Base-by-base conservation (phyloP, 37 sponge, comb jelly and placozoan genomes). In the Dysidea cf. avara region DNA sequence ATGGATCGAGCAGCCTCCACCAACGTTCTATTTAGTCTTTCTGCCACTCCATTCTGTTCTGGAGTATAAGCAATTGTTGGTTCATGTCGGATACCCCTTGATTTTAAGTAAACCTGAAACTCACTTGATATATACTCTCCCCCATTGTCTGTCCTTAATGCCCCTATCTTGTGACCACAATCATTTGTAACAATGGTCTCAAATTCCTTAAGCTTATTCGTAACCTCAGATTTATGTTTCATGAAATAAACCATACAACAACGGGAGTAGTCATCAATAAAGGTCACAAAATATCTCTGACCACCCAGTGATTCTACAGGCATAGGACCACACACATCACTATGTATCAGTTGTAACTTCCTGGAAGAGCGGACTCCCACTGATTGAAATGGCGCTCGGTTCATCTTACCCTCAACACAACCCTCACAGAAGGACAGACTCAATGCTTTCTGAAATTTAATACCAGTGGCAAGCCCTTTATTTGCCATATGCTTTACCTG, bases 261-360 rank as follows among this genome's bases (percentile, higher is more conserved):
- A 21, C 53, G 6, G 17, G 71, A 69, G 37, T 69, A 69, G 22
- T 69, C 71, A 69, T 53, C 71, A 9, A 69, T 69, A 21, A 69
- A 47, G 24, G 54, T 69, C 16, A 69, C 53, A n/a, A 69, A 69
- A 26, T 69, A 69, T 24, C 47, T 69, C 34, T 53, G 9, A 12
- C 53, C 53, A 7, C 71, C 71, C 14, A 69, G 9, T 16, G 53
- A 69, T 22, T 69, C 71, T 31, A 38, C 46, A 17, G 71, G 39
- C 71, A 69, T 69, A 31, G 71, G 71, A 52, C 71, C 71, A 31
- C 65, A 64, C 9, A 64, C 65, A 29, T 64, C 65, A 64, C 34
- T 64, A 40, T 64, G 65, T 9, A 64, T n/a, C 5, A 64, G 36
- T 29, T 64, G 26, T 16, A 64, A 7, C 38, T 64, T 64, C 20